These are phyloP conservation scores for Palloptera scutellata DNA, from an alignment of 2,888 invertebrate genomes.

Conservation along the genomic window DNA sequence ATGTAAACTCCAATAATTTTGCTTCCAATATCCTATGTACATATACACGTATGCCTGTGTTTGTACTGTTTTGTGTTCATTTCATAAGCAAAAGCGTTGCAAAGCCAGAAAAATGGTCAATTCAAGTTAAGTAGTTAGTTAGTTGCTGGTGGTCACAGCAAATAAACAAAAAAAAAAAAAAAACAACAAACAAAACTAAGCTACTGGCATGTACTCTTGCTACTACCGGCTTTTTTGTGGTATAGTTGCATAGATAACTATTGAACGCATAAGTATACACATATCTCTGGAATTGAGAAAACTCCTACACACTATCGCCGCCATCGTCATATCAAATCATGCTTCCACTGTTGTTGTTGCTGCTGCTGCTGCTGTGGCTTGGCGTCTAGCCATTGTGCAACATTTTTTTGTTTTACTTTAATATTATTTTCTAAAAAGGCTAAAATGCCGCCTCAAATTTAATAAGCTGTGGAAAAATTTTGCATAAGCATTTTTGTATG, in stretches of 20 bases:
- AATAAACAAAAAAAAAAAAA: too few species aligned
- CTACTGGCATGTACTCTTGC: not conserved
- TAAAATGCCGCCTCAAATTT: too few species aligned
- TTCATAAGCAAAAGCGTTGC: too few species aligned
- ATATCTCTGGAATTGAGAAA: not conserved
- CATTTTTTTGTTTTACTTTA: not conserved
- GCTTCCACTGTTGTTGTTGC: conserved; percentile 2
- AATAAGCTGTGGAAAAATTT: too few species aligned
- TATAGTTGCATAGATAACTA: not conserved
- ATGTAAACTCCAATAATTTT: conserved; percentile 1
- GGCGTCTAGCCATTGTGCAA: conserved; percentile 14
- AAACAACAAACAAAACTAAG: not conserved
- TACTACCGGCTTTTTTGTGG: conserved; percentile 10
- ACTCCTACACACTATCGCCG: conserved; percentile 1
- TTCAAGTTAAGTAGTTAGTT: too few species aligned
- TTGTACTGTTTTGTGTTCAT: not conserved
- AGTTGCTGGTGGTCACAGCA: not conserved
- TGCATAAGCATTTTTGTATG: too few species aligned
- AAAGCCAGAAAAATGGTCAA: too few species aligned
- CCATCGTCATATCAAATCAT: conserved; percentile 17
- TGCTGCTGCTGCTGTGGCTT: conserved; percentile 10
- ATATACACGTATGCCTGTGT: conserved; percentile 4
- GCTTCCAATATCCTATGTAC: conserved; percentile 15
- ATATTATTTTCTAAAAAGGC: too few species aligned
- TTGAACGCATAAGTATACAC: not conserved